A percentile compares a stretch with the other conserved stretches of the same genome.
Evolutionary conservation across 1,140 invertebrate species (phyloP).

Genomic region (Drosophila dunni): DNA sequence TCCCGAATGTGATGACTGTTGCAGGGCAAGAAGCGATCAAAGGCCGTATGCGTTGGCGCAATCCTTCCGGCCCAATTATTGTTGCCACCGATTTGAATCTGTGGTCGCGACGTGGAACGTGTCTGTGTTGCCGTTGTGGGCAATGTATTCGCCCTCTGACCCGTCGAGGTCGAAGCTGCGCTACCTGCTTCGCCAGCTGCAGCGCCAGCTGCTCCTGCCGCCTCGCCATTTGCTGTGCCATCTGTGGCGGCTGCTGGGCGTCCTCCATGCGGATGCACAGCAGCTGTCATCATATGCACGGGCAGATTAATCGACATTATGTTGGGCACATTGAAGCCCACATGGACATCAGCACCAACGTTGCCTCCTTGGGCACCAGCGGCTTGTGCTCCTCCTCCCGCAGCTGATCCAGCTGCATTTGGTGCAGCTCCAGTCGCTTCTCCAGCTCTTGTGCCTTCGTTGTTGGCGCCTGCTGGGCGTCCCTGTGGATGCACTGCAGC

Average conservation of each 20-base stretch:
- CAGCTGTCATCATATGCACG: constrained; percentile 80
- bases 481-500: constrained; percentile 64
- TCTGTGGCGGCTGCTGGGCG: constrained; percentile 29
- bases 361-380: background rate
- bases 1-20: constrained; percentile 84
- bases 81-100: constrained; percentile 86
- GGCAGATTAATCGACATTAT: constrained; percentile 80
- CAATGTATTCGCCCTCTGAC: constrained; percentile 87
- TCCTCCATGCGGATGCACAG: constrained; percentile 60
- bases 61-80: constrained; percentile 78
- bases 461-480: constrained; percentile 29
- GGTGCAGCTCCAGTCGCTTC: constrained; percentile 28
- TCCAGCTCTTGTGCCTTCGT: constrained; percentile 10
- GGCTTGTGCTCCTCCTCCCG: background rate
- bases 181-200: constrained; percentile 34
- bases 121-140: constrained; percentile 89
- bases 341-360: background rate
- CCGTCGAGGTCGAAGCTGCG: constrained; percentile 67
- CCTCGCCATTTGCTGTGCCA: background rate
- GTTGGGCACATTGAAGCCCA: constrained; percentile 70
- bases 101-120: constrained; percentile 88
- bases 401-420: background rate
- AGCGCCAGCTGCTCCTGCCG: constrained; percentile 4
- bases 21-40: constrained; percentile 83
- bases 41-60: constrained; percentile 80